These are phyloP conservation scores for Harpagifer antarcticus DNA, from an alignment of 2,797 vertebrate species.

Conservation along the genomic window DNA sequence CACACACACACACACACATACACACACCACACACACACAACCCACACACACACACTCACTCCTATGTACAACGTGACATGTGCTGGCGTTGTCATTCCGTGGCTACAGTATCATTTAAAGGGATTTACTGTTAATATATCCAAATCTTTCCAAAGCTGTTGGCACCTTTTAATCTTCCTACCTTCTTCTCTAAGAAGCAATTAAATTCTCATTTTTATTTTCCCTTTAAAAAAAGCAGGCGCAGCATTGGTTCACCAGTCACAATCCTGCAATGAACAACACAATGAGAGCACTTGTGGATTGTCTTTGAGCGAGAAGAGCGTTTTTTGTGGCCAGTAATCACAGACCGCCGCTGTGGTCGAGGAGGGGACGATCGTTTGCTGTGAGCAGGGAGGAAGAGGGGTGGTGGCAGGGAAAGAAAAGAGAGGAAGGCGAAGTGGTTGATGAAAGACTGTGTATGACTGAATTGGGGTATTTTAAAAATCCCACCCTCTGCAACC, in stretches of 20 bases:
- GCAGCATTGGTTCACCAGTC: constrained; percentile 50
- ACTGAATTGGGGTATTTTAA: constrained; percentile 62
- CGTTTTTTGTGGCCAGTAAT: constrained; percentile 50
- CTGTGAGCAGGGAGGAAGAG: constrained; percentile 51
- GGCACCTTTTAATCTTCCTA: neutral
- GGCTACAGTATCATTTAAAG: constrained; percentile 1
- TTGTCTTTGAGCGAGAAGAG: constrained; percentile 25
- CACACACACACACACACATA: constrained; percentile 7
- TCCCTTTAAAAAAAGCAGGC: constrained; percentile 26
- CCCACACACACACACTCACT: neutral
- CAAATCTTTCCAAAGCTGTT: constrained; percentile 2
- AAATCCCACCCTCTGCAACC: constrained; percentile 48
- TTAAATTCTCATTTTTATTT: neutral
- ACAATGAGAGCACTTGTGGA: constrained; percentile 30
- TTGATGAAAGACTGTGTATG: constrained; percentile 69
- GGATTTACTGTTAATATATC: constrained; percentile 26
- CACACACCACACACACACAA: too few relatives aligned
- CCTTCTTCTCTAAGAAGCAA: neutral
- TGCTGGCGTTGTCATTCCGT: constrained; percentile 1
- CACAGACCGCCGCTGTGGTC: constrained; percentile 52
- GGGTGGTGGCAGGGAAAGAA: constrained; percentile 39
- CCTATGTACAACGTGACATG: too few relatives aligned
- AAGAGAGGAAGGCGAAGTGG: constrained; percentile 62
- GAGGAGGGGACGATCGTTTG: constrained; percentile 61
- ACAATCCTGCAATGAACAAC: constrained; percentile 27